Conservation (phyloP, 2,113 vertebrate genomes). For the Cheirogaleus medius region DNA sequence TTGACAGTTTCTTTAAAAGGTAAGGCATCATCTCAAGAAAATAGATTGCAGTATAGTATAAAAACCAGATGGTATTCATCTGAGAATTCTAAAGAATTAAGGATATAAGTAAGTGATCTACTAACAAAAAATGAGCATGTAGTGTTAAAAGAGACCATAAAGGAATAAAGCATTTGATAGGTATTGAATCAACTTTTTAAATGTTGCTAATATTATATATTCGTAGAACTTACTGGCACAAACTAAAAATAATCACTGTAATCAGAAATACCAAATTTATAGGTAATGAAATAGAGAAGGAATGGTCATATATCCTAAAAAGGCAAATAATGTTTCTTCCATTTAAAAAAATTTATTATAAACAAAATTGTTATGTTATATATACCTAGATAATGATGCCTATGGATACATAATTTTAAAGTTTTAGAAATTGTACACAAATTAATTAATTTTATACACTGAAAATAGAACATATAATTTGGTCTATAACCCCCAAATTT, state of each 20-base stretch:
- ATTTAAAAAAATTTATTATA: constrained; percentile 39
- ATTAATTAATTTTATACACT: constrained; percentile 19
- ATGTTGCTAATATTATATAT: constrained; percentile 71
- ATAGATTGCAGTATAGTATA: constrained; percentile 74
- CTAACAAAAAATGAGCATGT: constrained; percentile 79
- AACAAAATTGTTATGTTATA: not conserved
- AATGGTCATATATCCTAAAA: constrained; percentile 51
- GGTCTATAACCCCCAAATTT: not conserved
- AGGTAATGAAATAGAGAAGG: constrained; percentile 43
- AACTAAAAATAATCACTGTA: constrained; percentile 60
- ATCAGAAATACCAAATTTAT: constrained; percentile 17
- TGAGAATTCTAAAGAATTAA: constrained; percentile 75
- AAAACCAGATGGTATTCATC: constrained; percentile 78
- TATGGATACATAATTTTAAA: constrained; percentile 11
- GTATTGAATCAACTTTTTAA: constrained; percentile 75
- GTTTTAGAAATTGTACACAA: not conserved
- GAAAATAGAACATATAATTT: not conserved
- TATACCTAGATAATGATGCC: not conserved
- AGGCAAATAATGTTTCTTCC: constrained; percentile 26
- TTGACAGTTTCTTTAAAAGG: constrained; percentile 76
- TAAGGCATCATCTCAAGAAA: constrained; percentile 75
- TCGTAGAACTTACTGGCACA: constrained; percentile 49
- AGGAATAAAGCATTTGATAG: constrained; percentile 64
- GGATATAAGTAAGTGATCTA: constrained; percentile 72
- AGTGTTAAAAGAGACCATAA: constrained; percentile 69